Evolutionary conservation across 2,888 invertebrate genomes (phyloP).

Genomic region (Caenorhabditis afra): DNA sequence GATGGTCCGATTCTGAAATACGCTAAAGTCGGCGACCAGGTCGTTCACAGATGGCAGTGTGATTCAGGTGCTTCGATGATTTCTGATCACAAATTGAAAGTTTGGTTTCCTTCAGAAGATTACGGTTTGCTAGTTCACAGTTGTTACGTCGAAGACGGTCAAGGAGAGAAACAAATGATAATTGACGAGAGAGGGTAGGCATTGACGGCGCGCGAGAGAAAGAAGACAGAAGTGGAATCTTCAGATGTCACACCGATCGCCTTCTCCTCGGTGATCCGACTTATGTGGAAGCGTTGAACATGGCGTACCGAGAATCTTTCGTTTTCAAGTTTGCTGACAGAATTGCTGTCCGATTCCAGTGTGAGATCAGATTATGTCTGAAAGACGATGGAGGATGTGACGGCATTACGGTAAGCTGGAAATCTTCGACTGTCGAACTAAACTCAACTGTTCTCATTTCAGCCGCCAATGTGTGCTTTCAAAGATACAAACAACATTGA

Average conservation of each 20-base stretch:
- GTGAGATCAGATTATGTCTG: conserved; percentile 79
- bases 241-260: conserved; percentile 78
- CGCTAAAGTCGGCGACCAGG: conserved; percentile 80
- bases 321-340: conserved; percentile 81
- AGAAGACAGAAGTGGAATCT: conserved; percentile 25
- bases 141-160: conserved; percentile 80
- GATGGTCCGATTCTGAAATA: conserved; percentile 79
- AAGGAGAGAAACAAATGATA: conserved; percentile 78
- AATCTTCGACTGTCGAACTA: background rate
- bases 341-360: conserved; percentile 79
- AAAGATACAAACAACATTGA: conserved; percentile 39
- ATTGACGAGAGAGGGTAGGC: conserved; percentile 78
- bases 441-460: background rate
- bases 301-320: conserved; percentile 80
- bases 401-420: conserved; percentile 75
- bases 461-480: conserved; percentile 56
- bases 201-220: background rate
- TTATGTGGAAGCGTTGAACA: conserved; percentile 79
- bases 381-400: conserved; percentile 80
- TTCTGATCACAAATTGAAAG: background rate
- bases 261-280: conserved; percentile 80
- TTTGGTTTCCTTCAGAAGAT: conserved; percentile 66
- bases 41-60: conserved; percentile 81
- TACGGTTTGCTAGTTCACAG: conserved; percentile 80
- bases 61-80: conserved; percentile 67